Conservation (phyloP, 2,797 vertebrate species). For the Brotula barbata region DNA sequence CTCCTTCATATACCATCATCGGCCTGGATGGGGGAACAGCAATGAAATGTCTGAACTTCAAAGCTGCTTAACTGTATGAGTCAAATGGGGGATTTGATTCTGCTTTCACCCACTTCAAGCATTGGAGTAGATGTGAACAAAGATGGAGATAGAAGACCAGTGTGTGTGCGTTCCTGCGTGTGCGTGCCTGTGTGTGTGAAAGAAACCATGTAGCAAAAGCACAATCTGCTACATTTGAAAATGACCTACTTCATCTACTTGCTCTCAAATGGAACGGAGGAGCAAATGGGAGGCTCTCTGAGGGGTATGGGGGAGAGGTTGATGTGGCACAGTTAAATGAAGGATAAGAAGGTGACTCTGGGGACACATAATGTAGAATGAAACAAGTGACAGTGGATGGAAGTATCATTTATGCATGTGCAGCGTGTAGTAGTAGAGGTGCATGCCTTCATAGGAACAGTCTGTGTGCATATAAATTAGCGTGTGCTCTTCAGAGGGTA, state of each 20-base stretch:
- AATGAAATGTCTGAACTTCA: conserved; percentile 49
- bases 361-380: conserved; percentile 37
- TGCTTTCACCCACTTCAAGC: conserved; percentile 69
- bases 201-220: conserved; percentile 56
- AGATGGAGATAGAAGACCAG: conserved; percentile 52
- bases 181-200: conserved; percentile 20
- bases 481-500: conserved; percentile 12
- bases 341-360: conserved; percentile 53
- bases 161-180: conserved; percentile 24
- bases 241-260: conserved; percentile 82
- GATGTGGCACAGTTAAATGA: conserved; percentile 61
- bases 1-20: conserved; percentile 49
- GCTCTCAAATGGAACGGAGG: conserved; percentile 65
- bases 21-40: conserved; percentile 33
- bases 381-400: conserved; percentile 24
- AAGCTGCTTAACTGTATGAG: conserved; percentile 78
- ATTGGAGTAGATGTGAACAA: conserved; percentile 63
- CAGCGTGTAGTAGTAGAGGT: conserved; percentile 5
- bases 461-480: conserved; percentile 25
- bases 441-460: conserved; percentile 7
- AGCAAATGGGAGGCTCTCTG: conserved; percentile 36
- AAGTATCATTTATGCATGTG: conserved; percentile 38
- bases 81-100: conserved; percentile 73
- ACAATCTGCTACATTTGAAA: conserved; percentile 72
- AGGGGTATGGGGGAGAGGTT: conserved; percentile 40